Evolutionary conservation across 2,113 vertebrate species (phyloP), one percentile per base, ranked within the genome.

Genomic region (Mustela nigripes): DNA sequence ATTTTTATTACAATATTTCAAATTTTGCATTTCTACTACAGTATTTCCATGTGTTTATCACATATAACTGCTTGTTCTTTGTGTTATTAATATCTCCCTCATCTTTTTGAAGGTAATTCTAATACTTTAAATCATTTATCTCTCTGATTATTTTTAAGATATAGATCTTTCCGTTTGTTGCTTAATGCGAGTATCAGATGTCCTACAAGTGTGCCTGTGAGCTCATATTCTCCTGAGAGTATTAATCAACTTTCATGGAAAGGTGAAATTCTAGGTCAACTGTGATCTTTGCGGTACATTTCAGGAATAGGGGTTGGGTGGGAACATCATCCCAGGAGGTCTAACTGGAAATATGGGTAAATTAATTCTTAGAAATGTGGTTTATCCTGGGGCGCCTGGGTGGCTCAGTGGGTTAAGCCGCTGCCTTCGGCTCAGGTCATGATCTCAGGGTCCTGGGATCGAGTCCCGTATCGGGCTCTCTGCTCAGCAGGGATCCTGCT

Each of bases 341-440:
- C 74, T 81, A 85, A 89, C 36, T 69, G 78, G 69, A 95, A 97
- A 91, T 71, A 76, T 8, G 36, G 28, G 53, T 26, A 76, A 58
- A 81, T 8, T 9, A 91, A 69, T 89, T 97, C 78, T 92, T 86
- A 69, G 78, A 62, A 94, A 89, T 24, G 16, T 36, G 76, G 87
- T 18, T 82, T 21, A 33, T 78, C 56, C 36, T 36, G 36, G 36
- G 36, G 36, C 36, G 36, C 36, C 36, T 36, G 36, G 36, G 36
- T 36, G 36, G 36, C 36, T 36, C 36, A 36, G 36, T 36, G 36
- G 36, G 36, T 36, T 36, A 36, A 36, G 36, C 36, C 36, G 36
- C 36, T 36, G 36, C 36, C 36, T 36, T 36, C 36, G 2, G 36
- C 36, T 36, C 36, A 36, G 36, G 36, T 36, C 36, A 36, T 36